Base-by-base conservation (phyloP, 2,113 vertebrate genomes). In the Diphyllodes magnificus region DNA sequence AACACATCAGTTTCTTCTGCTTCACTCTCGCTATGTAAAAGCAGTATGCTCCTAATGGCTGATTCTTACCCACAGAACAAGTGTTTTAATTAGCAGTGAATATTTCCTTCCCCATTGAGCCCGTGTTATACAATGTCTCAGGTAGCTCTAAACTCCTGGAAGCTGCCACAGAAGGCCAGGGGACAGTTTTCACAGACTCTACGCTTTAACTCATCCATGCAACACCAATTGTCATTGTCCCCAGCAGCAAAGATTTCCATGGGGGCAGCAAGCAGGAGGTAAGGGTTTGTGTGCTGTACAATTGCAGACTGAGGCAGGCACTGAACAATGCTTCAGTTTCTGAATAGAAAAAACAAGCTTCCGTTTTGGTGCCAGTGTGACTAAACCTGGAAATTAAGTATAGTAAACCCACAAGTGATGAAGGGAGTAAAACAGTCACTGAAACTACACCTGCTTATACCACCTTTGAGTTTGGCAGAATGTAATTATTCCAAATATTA, bases 401-500 rank as follows among this genome's bases (percentile, higher is more conserved):
- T 39, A 73, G 61, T 50, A 50, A 86, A 22, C 25, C 30, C 47
- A 79, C 24, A 81, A 86, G 31, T 13, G 33, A 19, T 65, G 63
- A 93, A 89, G 17, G 56, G 56, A n/a, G 39, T 72, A 15, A 51
- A 86, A 44, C 50, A 19, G 9, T 53, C 25, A 82, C 27, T 70
- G 37, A 57, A 96, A 80, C 5, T 40, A 72, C 84, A 94, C 57
- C 61, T 97, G 87, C 60, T 92, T 75, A 37, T 50, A 49, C 31
- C 53, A 92, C 20, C 71, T 90, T 65, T 86, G 84, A 78, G 37
- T 81, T 10, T 89, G 60, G 21, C 61, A 77, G 65, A 68, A 8
- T 60, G 13, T 50, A 91, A 61, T 88, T 82, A 70, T 30, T 86
- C 75, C 54, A 95, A 92, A 97, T 95, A 91, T 93, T 97, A 81